Evolutionary conservation across 2,888 invertebrate genomes (phyloP), one percentile per base, ranked within the genome.

Genomic region (Troglohyphantes excavatus): DNA sequence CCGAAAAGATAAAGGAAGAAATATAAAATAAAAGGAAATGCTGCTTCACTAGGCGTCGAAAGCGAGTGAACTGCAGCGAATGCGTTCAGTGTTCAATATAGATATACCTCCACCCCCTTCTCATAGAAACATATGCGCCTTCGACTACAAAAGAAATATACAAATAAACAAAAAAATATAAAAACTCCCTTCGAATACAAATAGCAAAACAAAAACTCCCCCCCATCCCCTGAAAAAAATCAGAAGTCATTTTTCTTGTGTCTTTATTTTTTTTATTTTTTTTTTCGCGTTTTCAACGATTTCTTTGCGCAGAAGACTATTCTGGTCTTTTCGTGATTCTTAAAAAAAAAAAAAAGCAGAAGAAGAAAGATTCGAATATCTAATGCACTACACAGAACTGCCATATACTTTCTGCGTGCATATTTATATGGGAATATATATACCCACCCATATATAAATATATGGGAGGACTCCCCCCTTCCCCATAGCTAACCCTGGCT

Each of bases 171-270:
- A 63, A 63, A 63, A 65, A 76, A 65, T 33, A 76, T 61, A 61
- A 23, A 61, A 76, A 78, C 21, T 39, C 65, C 61, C 61, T 65
- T 11, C 53, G 53, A 53, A 39, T 73, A 46, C 72, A 81, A 67
- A 67, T 59, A 53, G 59, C 33, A 70, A 76, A 83, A 61, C 63
- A 72, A 83, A 83, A 83, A 63, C 19, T 21, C 43, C 53, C 39
- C 39, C 39, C 3, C 53, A 7, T 13, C 39, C 3, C n/a, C 21
- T 72, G 83, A 83, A 65, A 53, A n/a, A 83, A 83, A 83, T 83
- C 33, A 63, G 63, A 63, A 73, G 72, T 63, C 83, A 83, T 83
- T 83, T 83, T 72, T 83, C 73, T 70, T 83, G 19, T 33, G 70
- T 68, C 61, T 43, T 63, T 61, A n/a, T 72, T 83, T 83, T n/a